Evolutionary conservation across 2,888 invertebrate genomes (phyloP), one percentile per base, ranked within the genome.

Genomic region (Mesorhabditis belari): DNA sequence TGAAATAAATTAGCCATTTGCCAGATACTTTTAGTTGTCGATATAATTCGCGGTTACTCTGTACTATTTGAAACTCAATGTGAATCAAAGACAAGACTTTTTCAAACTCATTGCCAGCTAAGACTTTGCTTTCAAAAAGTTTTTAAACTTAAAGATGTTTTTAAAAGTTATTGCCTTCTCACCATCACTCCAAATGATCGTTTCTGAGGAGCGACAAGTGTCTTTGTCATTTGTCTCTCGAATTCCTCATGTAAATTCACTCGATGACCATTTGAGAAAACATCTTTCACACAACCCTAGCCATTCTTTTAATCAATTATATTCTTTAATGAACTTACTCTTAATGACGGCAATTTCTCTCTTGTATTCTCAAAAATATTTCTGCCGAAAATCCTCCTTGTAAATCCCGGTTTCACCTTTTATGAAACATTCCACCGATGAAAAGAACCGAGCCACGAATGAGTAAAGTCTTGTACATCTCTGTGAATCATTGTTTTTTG

Each of bases 321-420:
- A 25, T 51, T 29, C n/a, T 19, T 23, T 12, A 5, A n/a, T n/a
- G n/a, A n/a, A 57, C 64, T 62, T 35, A 69, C 69, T 54, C 73
- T 54, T 17, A 73, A 60, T 49, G 66, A 65, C 9, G 73, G 67
- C 44, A 68, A 62, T 57, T 73, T 73, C 58, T 73, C 73, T 49
- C 73, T 25, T 0, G 73, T 73, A 28, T 73, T 73, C 64, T 73
- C 73, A 53, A 73, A n/a, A 71, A 58, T 56, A 73, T 25, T 67
- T 65, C 5, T 66, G 67, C 52, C 70, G 66, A 28, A 67, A 64
- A 1, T 71, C 71, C 5, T 52, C 25, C 26, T 57, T 29, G 55
- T 73, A 73, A 57, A 73, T 60, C 28, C 69, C 69, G 3, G 64
- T 64, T 57, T 29, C 67, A 67, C 57, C 67, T 71, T 49, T 71